A percentile compares a stretch with the other conserved stretches of the same genome.
These are phyloP conservation scores for Craseonycteris thonglongyai DNA, from an alignment of 2,113 vertebrate species.

Conservation along the genomic window DNA sequence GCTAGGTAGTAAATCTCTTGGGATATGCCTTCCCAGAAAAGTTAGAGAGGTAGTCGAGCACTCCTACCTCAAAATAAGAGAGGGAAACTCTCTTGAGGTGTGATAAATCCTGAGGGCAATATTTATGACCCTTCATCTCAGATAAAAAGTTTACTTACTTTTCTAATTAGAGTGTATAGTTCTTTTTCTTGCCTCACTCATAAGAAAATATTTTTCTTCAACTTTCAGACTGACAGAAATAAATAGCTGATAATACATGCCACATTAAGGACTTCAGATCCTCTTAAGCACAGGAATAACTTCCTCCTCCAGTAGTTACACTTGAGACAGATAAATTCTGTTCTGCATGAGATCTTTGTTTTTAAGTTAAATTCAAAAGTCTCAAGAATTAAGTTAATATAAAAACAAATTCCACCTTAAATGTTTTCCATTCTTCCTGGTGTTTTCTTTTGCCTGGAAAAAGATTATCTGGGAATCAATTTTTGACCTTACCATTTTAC, in stretches of 20 bases:
- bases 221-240: neutral
- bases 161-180: slow-evolving; percentile 3
- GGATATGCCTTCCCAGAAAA: slow-evolving; percentile 19
- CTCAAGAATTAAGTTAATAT: neutral
- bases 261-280: no score
- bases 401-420: neutral
- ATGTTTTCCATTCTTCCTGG: neutral
- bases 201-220: neutral
- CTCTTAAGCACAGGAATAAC: neutral
- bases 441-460: neutral
- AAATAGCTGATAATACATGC: neutral
- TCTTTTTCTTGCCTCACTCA: neutral
- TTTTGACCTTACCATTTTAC: neutral
- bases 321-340: neutral
- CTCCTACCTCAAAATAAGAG: neutral
- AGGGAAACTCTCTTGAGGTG: slow-evolving; percentile 13
- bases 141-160: neutral
- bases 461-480: neutral
- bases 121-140: neutral
- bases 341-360: neutral
- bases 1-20: neutral
- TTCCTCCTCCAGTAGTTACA: neutral
- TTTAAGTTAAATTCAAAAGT: neutral
- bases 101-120: neutral
- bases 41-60: neutral